Conservation (phyloP, 2,888 invertebrate species). For the Pecten maximus region DNA sequence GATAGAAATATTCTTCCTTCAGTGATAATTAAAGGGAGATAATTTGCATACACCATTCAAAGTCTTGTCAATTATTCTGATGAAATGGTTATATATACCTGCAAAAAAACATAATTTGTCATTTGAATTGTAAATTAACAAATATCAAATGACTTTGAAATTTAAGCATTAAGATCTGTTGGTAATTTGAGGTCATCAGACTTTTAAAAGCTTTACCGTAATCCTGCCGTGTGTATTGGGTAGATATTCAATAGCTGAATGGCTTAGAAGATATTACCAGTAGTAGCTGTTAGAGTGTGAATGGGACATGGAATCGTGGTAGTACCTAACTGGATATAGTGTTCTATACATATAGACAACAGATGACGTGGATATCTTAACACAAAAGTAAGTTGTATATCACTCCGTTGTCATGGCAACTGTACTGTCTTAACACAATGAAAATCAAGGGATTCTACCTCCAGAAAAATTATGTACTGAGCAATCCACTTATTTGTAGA, state of each 20-base stretch:
- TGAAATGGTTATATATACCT: not conserved
- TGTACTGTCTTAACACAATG: not conserved
- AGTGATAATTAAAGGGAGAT: not conserved
- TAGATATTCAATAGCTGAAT: not conserved
- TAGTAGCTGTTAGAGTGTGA: not conserved
- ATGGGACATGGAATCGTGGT: not conserved
- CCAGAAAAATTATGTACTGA: no score
- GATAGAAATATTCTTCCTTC: not conserved
- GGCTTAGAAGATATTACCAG: not conserved
- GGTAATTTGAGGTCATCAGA: not conserved
- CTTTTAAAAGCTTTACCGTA: slow-evolving; percentile 9
- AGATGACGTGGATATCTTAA: not conserved
- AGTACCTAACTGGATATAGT: not conserved
- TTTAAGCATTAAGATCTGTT: not conserved
- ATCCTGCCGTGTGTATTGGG: not conserved
- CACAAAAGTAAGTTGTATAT: not conserved
- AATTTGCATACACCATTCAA: not conserved
- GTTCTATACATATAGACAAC: not conserved
- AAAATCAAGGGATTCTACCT: no score
- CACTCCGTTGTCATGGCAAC: not conserved
- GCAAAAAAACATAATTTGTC: no score
- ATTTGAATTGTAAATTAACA: not conserved
- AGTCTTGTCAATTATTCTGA: not conserved
- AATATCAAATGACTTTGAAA: not conserved
- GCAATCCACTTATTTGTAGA: no score